Base-by-base conservation (phyloP, 2,888 invertebrate genomes). In the Nemapogon koenigi region DNA sequence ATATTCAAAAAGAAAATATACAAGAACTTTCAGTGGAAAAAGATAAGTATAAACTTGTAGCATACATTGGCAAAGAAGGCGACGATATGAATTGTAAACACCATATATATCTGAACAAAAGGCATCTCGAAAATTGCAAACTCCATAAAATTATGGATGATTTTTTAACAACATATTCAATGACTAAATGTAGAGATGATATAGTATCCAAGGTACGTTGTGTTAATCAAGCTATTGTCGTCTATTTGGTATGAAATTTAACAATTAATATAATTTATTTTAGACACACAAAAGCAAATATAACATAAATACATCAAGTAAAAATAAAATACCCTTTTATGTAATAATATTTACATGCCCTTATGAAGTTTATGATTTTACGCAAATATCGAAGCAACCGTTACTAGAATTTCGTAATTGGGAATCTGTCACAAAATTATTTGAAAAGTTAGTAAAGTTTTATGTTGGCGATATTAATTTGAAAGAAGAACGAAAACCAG, bases 51-150 rank as follows among this genome's bases (percentile, higher is more conserved):
- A 71, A 66, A 49, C 64, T 87, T 7, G 69, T 66, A 44, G 87
- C 84, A 1, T 80, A 80, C 46, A 69, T 89, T 39, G 78, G 81
- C 28, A 83, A 72, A 45, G 47, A 42, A 38, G 45, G 49, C 19
- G 45, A 38, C 3, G 50, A 52, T 4, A 10, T 42, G 19, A 51
- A 48, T 25, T 48, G 46, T 32, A 56, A 79, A 15, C 86, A 88
- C 49, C 85, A 83, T 63, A 63, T 90, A 32, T 90, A 82, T 59
- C 68, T 90, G 3, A 90, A 90, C 63, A 82, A 81, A 46, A 70
- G 83, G 45, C 71, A 76, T 28, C 56, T 89, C 2, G 47, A 62
- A 33, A 80, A 78, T 41, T 70, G 78, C 22, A 79, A 73, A 57
- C 38, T 76, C 13, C 58, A 71, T 43, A 59, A 59, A 40, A 47